Percentiles rank a stretch among this genome's conserved stretches.
Conservation (phyloP, 2,797 vertebrate species). For the Acomys russatus region DNA sequence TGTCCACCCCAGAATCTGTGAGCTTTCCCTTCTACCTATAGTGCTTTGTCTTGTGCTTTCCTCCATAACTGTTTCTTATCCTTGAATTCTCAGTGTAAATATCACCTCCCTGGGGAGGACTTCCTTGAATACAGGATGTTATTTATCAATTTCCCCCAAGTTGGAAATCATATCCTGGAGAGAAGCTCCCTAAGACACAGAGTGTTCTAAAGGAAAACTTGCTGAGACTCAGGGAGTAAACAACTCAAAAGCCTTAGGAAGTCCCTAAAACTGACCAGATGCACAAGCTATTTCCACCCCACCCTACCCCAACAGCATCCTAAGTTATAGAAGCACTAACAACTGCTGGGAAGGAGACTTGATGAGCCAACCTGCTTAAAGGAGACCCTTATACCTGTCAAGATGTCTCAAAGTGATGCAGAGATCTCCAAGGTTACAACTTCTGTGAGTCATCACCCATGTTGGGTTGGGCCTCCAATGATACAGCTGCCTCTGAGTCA, state of each 20-base stretch:
- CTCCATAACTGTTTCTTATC: not conserved
- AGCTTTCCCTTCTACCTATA: not conserved
- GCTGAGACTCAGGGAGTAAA: not conserved
- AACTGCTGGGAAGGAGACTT: not conserved
- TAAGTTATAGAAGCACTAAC: not conserved
- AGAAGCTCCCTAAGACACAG: not conserved
- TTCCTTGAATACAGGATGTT: not conserved
- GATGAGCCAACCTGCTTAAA: not conserved
- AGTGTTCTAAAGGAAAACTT: not conserved
- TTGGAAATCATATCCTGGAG: not conserved
- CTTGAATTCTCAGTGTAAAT: not conserved
- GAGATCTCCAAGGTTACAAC: not conserved
- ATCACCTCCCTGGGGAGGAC: not conserved
- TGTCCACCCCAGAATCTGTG: not conserved
- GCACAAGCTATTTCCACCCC: not conserved
- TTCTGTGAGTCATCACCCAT: not conserved
- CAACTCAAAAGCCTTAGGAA: not conserved
- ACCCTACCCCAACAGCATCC: too few relatives aligned
- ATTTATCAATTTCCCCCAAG: not conserved
- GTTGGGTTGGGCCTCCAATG: not conserved
- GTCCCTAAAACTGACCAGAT: not conserved
- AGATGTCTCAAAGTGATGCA: not conserved
- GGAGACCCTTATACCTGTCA: not conserved
- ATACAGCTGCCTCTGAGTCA: not conserved
- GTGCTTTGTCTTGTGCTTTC: not conserved